Base-by-base conservation (phyloP, 2,113 vertebrate species). In the Heptranchias perlo region DNA sequence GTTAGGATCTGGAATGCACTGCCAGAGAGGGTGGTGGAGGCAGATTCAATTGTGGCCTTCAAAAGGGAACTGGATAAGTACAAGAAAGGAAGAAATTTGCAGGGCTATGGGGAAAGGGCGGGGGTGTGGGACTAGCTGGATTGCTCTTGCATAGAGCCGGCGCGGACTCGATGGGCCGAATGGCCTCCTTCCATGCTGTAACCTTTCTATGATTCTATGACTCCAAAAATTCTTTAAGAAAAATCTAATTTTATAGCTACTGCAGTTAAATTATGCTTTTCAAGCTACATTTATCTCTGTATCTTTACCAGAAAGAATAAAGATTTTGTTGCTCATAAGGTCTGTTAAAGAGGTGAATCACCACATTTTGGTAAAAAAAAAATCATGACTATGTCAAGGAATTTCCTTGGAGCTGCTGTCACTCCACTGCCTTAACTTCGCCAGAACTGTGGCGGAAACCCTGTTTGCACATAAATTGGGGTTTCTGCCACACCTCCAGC, bases 221-320 rank as follows among this genome's bases (percentile, higher is more conserved):
- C n/a, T 65, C 7, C 58, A 94, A 47, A 6, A 47, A 65, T 61
- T 6, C 54, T 65, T 58, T 91, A 35, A 18, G 25, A n/a, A 21
- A 92, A 64, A 65, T 67, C 62, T 44, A 67, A 94, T 94, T 94
- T 65, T 47, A 94, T 62, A 94, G 18, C 91, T 65, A 44, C 62
- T 67, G 62, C 62, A 67, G n/a, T 67, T n/a, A 91, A 35, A 91
- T 91, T 11, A 28, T 44, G 62, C 61, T 62, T 94, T 44, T 94
- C 2, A 14, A 44, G 23, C 18, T 25, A 47, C 18, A 44, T 94
- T 65, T 25, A 23, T 47, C 92, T 44, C 39, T 65, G 39, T 65
- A 28, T 8, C 13, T 1, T 23, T 25, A 44, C 61, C 16, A 65
- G 62, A 64, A 94, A 67, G 23, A 94, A 94, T 64, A 62, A 13